A percentile compares a stretch with the other conserved stretches of the same genome.
Evolutionary conservation across 2,797 vertebrate species (phyloP).

Genomic region (Muscicapa comitata): DNA sequence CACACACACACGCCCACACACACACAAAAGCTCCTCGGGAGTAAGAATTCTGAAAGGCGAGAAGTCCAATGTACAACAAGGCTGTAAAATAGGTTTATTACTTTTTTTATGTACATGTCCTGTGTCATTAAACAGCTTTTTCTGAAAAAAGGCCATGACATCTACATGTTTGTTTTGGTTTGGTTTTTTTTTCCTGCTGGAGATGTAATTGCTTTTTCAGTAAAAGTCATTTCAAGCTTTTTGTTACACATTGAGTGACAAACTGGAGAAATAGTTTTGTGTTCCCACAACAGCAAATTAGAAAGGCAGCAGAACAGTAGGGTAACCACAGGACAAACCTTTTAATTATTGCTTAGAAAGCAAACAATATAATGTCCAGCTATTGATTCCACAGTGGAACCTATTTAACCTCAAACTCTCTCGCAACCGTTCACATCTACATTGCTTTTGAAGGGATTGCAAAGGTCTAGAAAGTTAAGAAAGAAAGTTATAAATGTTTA

Average conservation of each 20-base stretch:
- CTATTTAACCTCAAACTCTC: neutral
- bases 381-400: neutral
- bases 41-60: slow-evolving; percentile 10
- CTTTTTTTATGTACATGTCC: slow-evolving; percentile 41
- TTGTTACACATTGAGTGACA: slow-evolving; percentile 47
- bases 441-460: neutral
- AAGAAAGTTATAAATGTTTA: neutral
- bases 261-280: slow-evolving; percentile 30
- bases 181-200: neutral
- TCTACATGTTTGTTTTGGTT: neutral
- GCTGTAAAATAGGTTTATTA: slow-evolving; percentile 56
- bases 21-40: neutral
- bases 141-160: neutral
- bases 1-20: neutral
- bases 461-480: neutral
- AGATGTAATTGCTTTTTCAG: slow-evolving; percentile 45
- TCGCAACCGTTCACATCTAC: neutral
- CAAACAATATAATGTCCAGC: neutral
- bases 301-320: neutral
- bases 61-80: neutral
- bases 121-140: slow-evolving; percentile 35
- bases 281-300: slow-evolving; percentile 49
- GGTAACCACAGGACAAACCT: neutral
- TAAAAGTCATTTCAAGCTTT: slow-evolving; percentile 21
- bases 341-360: neutral